Conservation (phyloP, 2,797 vertebrate species). For the Oryzias sinensis region DNA sequence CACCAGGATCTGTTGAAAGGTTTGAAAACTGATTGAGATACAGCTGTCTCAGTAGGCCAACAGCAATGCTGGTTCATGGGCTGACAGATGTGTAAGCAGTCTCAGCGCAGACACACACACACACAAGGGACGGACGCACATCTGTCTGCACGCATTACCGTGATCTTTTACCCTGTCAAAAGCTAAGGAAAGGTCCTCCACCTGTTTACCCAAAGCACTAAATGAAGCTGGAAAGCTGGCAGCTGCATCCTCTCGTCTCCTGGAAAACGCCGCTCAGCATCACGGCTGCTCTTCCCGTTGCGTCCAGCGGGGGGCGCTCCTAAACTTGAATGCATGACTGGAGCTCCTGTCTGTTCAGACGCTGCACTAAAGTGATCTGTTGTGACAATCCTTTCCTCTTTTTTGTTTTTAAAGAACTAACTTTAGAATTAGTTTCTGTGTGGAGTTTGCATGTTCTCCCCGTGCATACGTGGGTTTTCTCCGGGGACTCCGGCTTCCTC, state of each 20-base stretch:
- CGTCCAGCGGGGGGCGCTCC: constrained; percentile 62
- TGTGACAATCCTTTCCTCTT: background rate
- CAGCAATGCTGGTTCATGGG: constrained; percentile 41
- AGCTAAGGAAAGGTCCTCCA: background rate
- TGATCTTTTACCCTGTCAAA: constrained; percentile 12
- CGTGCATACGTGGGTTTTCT: too few relatives aligned
- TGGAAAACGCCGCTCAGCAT: background rate
- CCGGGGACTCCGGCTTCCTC: too few relatives aligned
- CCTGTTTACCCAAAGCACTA: constrained; percentile 3
- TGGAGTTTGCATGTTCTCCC: too few relatives aligned
- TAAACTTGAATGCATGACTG: constrained; percentile 38
- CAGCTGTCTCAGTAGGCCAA: constrained; percentile 12
- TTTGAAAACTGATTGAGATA: background rate
- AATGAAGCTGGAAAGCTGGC: constrained; percentile 4
- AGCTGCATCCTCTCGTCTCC: background rate
- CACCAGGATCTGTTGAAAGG: background rate
- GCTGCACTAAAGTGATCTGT: constrained; percentile 35
- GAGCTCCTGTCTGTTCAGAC: constrained; percentile 5
- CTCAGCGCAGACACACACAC: constrained; percentile 28
- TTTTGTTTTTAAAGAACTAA: too few relatives aligned
- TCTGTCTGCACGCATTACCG: constrained; percentile 36
- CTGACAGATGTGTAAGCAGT: constrained; percentile 41
- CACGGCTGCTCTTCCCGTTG: constrained; percentile 29
- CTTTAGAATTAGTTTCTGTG: too few relatives aligned
- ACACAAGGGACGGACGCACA: constrained; percentile 41